Conservation (phyloP, 2,797 vertebrate genomes). For the Pempheris klunzingeri region DNA sequence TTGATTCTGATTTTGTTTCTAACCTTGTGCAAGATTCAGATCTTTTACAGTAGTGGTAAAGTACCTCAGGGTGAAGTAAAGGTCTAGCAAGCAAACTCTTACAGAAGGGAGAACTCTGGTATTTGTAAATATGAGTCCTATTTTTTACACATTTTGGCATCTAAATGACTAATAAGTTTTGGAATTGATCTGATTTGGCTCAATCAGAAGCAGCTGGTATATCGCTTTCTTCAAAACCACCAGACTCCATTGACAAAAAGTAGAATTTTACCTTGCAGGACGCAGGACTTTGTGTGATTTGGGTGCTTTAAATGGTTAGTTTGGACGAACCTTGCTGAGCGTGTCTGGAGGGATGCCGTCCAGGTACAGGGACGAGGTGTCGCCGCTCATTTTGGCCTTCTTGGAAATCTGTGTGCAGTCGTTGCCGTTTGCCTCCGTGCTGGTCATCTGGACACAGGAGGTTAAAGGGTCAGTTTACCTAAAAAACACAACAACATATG, state of each 20-base stretch:
- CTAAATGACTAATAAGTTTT: no score
- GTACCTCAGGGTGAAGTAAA: neutral
- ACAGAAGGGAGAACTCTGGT: no score
- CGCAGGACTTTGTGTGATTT: no score
- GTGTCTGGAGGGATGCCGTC: slow-evolving; percentile 47
- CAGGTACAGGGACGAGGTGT: neutral
- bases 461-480: neutral
- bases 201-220: no score
- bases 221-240: no score
- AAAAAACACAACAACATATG: neutral
- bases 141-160: no score
- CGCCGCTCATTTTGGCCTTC: slow-evolving; percentile 30
- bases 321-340: slow-evolving; percentile 62
- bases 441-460: slow-evolving; percentile 46
- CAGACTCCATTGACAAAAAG: no score
- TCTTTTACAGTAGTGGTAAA: neutral
- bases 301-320: no score
- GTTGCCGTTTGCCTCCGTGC: neutral
- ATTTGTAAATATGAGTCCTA: no score
- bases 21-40: neutral
- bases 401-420: neutral
- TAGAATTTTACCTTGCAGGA: no score
- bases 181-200: no score
- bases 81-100: neutral
- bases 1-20: neutral